Conservation (phyloP, 2,113 vertebrate species). For the Sialia sialis region DNA sequence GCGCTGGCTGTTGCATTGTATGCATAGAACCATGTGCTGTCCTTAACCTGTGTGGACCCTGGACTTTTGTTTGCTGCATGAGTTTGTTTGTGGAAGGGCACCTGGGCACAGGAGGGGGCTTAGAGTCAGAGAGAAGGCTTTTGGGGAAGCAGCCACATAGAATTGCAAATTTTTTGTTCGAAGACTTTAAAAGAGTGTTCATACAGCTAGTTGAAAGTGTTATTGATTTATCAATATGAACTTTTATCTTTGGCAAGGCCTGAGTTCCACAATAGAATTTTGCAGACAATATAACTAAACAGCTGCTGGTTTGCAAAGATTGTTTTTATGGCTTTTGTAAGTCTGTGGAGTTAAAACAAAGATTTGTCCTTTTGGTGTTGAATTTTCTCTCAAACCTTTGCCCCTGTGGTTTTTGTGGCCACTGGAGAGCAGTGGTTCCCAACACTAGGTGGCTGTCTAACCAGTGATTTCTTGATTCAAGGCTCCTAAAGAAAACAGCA, state of each 20-base stretch:
- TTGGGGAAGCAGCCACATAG: background rate
- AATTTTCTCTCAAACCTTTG: background rate
- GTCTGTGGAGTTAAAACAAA: background rate
- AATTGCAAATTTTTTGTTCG: background rate
- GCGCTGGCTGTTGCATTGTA: background rate
- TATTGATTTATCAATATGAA: background rate
- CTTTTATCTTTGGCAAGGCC: background rate
- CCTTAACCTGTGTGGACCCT: constrained; percentile 37
- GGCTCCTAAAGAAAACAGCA: background rate
- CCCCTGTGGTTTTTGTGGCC: background rate
- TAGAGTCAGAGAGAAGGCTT: background rate
- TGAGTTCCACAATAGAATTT: background rate
- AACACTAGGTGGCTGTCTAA: constrained; percentile 51
- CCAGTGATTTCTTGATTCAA: background rate
- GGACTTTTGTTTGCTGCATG: background rate
- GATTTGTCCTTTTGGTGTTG: background rate
- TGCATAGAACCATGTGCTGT: background rate
- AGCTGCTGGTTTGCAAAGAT: background rate
- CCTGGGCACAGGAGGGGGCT: background rate
- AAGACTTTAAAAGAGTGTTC: background rate
- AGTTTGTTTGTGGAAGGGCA: background rate
- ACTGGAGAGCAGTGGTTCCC: background rate
- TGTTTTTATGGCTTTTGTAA: background rate
- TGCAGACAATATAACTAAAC: background rate
- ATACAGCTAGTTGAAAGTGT: background rate